Conservation (phyloP, 2,888 invertebrate genomes). For the Halocaridina rubra region DNA sequence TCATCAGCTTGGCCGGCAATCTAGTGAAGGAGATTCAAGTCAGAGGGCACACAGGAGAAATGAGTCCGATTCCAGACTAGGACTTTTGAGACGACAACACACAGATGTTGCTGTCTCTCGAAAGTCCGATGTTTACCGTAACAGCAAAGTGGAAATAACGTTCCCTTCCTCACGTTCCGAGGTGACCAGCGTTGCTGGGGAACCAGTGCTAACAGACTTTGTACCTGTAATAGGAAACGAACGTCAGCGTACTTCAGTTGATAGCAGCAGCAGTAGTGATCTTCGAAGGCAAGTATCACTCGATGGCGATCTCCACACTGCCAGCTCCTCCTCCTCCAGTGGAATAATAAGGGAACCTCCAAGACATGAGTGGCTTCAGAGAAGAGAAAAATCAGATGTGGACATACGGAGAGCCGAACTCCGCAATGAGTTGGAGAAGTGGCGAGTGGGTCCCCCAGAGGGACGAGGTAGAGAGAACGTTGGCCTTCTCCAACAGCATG, state of each 20-base stretch:
- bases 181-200: slow-evolving; percentile 69
- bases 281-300: slow-evolving; percentile 58
- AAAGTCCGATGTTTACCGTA: slow-evolving; percentile 48
- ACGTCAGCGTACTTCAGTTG: not conserved
- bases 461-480: slow-evolving; percentile 16
- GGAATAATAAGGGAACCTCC: not conserved
- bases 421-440: slow-evolving; percentile 71
- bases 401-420: slow-evolving; percentile 69
- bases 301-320: slow-evolving; percentile 45
- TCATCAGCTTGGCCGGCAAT: slow-evolving; percentile 12
- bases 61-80: slow-evolving; percentile 80
- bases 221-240: slow-evolving; percentile 68
- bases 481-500: not conserved
- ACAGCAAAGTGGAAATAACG: slow-evolving; percentile 30
- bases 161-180: slow-evolving; percentile 26
- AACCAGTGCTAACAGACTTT: slow-evolving; percentile 80
- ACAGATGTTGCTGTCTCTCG: slow-evolving; percentile 51
- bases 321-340: not conserved
- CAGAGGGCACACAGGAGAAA: slow-evolving; percentile 76
- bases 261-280: slow-evolving; percentile 7
- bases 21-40: slow-evolving; percentile 10
- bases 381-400: slow-evolving; percentile 87
- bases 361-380: slow-evolving; percentile 73
- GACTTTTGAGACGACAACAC: slow-evolving; percentile 75
- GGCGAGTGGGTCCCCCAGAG: slow-evolving; percentile 66